phyloP scores from a whole-genome alignment of 2,113 vertebrate species.

The Mesembrinibis cayennensis region DNA sequence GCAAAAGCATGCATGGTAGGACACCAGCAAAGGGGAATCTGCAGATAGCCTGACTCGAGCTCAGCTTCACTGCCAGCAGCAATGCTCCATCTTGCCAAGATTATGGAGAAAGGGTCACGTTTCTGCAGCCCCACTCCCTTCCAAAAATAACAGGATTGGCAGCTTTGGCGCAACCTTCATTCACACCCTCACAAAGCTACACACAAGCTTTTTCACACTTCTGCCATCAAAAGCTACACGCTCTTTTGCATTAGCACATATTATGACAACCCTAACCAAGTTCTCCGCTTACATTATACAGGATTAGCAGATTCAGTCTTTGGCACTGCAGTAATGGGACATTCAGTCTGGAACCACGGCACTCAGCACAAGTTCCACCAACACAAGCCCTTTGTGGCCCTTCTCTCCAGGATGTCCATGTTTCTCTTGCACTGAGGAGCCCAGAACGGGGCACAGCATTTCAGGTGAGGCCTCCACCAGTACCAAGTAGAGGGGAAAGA shows the following conservation, averaged over 20 bases:
- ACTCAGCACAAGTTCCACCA: neutral
- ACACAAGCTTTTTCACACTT: neutral
- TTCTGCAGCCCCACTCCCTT: neutral
- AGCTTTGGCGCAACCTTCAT: neutral
- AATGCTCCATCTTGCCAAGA: neutral
- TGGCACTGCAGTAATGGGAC: neutral
- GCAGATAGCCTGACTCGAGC: too few species aligned
- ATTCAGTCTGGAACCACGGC: neutral
- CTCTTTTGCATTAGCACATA: neutral
- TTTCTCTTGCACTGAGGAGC: neutral
- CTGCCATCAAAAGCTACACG: neutral
- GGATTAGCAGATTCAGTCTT: neutral
- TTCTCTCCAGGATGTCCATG: neutral
- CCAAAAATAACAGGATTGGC: neutral
- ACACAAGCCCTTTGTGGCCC: neutral
- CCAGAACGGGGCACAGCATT: neutral
- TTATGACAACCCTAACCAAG: neutral
- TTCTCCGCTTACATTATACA: neutral
- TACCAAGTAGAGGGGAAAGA: neutral
- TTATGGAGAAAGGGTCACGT: neutral
- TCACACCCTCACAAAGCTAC: neutral
- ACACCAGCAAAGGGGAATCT: neutral
- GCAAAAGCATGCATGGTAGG: fast-evolving
- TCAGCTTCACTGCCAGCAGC: neutral
- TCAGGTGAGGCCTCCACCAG: neutral